phyloP scores from a whole-genome alignment of 2,888 invertebrate species.

The Catocala nupta region DNA sequence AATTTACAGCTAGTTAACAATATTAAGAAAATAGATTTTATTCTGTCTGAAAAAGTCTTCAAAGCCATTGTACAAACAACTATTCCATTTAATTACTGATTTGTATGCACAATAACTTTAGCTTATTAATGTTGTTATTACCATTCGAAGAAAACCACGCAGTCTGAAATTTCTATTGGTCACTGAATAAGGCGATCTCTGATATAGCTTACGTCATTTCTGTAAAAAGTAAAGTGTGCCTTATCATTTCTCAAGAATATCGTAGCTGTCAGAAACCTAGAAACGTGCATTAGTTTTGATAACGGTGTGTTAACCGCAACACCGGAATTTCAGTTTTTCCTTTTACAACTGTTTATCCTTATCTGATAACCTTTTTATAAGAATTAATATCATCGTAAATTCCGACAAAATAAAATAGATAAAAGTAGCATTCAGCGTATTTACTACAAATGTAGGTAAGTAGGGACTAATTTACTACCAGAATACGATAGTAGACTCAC shows the following conservation, averaged over 20 bases:
- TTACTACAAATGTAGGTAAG: neutral
- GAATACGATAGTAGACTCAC: too few species aligned
- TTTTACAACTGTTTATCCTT: conserved; percentile 1
- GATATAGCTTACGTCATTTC: conserved; percentile 37
- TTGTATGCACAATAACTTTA: too few species aligned
- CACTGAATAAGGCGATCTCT: conserved; percentile 42
- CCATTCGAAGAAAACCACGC: conserved; percentile 41
- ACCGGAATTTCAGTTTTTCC: conserved; percentile 15
- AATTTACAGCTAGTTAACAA: too few species aligned
- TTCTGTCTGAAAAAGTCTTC: too few species aligned
- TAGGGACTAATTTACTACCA: too few species aligned
- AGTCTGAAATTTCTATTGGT: conserved; percentile 51
- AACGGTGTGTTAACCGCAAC: conserved; percentile 33
- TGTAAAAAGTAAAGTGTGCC: conserved; percentile 21
- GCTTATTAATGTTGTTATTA: too few species aligned
- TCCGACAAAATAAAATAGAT: neutral
- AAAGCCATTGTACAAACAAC: too few species aligned
- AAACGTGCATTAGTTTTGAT: conserved; percentile 37
- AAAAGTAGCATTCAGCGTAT: neutral
- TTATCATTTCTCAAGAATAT: conserved; percentile 46
- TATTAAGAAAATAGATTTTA: too few species aligned
- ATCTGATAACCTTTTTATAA: conserved; percentile 10
- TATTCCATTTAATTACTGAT: too few species aligned
- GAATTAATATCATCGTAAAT: conserved; percentile 4
- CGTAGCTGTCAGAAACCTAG: conserved; percentile 29